These are phyloP conservation scores for Pheosia tremula DNA, from an alignment of 2,888 invertebrate species.

Conservation along the genomic window DNA sequence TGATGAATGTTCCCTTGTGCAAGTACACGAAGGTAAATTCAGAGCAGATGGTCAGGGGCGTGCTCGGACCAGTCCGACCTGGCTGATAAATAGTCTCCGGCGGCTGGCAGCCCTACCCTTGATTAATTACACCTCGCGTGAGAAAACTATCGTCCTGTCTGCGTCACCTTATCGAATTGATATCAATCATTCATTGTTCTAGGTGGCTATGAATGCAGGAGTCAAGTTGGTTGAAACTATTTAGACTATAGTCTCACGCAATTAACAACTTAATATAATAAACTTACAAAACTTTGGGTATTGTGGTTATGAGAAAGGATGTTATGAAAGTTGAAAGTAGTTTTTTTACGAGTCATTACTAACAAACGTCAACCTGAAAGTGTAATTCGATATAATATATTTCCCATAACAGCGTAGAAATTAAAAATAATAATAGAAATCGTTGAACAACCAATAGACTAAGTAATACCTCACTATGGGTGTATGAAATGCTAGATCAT, in stretches of 20 bases:
- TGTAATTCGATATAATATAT: too few species aligned
- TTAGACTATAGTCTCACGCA: too few species aligned
- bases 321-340: too few species aligned
- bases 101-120: constrained; percentile 50
- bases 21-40: constrained; percentile 34
- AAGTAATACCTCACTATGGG: too few species aligned
- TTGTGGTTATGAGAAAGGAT: too few species aligned
- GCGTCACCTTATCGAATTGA: constrained; percentile 56
- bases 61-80: constrained; percentile 57
- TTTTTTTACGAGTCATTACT: too few species aligned
- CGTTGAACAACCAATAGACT: too few species aligned
- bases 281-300: too few species aligned
- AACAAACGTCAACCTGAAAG: too few species aligned
- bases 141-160: constrained; percentile 71
- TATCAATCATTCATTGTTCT: constrained; percentile 46
- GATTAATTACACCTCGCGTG: constrained; percentile 69
- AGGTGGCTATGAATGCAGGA: neutral
- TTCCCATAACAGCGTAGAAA: too few species aligned
- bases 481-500: neutral
- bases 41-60: constrained; percentile 34
- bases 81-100: constrained; percentile 65
- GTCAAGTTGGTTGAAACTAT: neutral
- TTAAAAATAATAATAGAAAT: too few species aligned
- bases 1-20: constrained; percentile 8
- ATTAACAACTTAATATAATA: too few species aligned